phyloP scores from a whole-genome alignment of 2,888 invertebrate species.

The Drosophila leonis region DNA sequence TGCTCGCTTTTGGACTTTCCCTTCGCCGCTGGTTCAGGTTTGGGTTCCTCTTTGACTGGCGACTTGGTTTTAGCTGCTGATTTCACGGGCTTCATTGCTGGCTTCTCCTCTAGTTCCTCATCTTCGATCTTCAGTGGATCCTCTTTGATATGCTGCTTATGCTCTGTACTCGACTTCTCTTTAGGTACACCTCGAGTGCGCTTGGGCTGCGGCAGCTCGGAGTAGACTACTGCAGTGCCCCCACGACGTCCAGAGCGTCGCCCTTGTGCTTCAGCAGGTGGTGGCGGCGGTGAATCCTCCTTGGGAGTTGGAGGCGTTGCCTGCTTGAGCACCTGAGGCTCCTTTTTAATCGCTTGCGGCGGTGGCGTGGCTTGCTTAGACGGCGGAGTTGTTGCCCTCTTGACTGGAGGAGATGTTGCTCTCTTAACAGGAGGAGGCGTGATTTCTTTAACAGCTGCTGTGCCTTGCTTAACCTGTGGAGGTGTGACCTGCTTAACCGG shows the following conservation, averaged over 20 bases:
- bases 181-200: constrained; percentile 70
- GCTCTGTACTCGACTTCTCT: constrained; percentile 31
- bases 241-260: constrained; percentile 81
- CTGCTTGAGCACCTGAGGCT: not conserved
- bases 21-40: not conserved
- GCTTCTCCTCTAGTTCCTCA: constrained; percentile 4
- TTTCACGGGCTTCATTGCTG: constrained; percentile 3
- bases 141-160: constrained; percentile 28
- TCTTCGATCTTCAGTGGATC: constrained; percentile 39
- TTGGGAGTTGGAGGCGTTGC: constrained; percentile 19
- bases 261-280: constrained; percentile 32
- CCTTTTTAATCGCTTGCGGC: not conserved
- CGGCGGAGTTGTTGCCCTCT: not conserved
- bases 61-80: constrained; percentile 22
- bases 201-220: constrained; percentile 77
- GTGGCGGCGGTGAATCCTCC: constrained; percentile 39
- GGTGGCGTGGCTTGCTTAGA: constrained; percentile 2
- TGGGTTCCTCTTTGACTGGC: constrained; percentile 23
- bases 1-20: constrained; percentile 12
- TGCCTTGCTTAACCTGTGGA: not conserved
- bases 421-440: not conserved
- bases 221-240: constrained; percentile 69
- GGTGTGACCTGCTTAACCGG: not conserved
- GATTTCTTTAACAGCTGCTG: not conserved
- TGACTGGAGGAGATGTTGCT: not conserved